Evolutionary conservation across 23 tunicate species (phyloP).

Genomic region (Corella eumyota): DNA sequence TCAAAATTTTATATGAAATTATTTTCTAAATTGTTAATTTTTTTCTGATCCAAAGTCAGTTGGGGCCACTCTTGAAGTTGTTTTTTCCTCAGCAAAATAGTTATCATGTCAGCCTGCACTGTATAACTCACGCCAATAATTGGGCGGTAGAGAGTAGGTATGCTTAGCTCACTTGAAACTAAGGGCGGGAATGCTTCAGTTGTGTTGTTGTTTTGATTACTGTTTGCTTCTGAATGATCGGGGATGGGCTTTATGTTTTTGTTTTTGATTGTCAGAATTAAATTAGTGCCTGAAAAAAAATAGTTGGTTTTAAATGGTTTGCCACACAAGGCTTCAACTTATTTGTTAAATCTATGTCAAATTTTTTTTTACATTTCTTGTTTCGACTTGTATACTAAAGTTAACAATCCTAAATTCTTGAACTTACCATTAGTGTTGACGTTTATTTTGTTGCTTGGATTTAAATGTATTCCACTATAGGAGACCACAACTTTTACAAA

Average conservation of each 20-base stretch:
- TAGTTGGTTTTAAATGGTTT: too few relatives aligned
- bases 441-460: conserved; percentile 38
- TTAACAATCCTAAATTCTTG: not conserved
- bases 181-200: not conserved
- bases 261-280: too few relatives aligned
- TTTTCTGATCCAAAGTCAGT: too few relatives aligned
- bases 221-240: too few relatives aligned
- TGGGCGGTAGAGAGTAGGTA: conserved; percentile 29
- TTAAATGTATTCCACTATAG: conserved; percentile 58
- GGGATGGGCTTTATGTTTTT: too few relatives aligned
- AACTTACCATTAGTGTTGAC: conserved; percentile 56
- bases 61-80: conserved; percentile 13
- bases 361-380: too few relatives aligned
- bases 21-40: too few relatives aligned
- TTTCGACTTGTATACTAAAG: not conserved
- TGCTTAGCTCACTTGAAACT: conserved; percentile 4
- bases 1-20: too few relatives aligned
- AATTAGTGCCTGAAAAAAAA: too few relatives aligned
- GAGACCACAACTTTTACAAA: conserved; percentile 64
- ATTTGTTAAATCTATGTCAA: too few relatives aligned
- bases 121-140: conserved; percentile 57
- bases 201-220: conserved; percentile 29
- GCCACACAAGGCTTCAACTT: too few relatives aligned
- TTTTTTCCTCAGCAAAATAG: conserved; percentile 54
- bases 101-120: conserved; percentile 73